Conservation (phyloP, 2,797 vertebrate species). For the Tolypeutes matacus region DNA sequence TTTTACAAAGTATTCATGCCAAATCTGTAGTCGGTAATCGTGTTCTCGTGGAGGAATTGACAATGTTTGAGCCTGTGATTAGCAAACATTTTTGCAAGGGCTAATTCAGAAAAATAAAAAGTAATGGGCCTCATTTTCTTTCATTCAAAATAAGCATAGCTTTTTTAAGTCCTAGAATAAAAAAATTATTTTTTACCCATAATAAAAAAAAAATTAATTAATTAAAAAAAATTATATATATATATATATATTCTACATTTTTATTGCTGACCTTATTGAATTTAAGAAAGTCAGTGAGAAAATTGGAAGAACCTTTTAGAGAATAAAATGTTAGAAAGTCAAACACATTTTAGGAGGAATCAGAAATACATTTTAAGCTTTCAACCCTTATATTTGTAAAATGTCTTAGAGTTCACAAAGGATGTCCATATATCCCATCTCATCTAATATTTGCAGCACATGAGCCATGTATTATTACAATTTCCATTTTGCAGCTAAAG, state of each 20-base stretch:
- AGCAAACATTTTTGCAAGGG: slow-evolving; percentile 54
- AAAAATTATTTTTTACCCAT: no score
- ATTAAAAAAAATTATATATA: neutral
- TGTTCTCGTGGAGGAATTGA: neutral
- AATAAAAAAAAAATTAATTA: no score
- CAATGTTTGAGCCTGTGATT: neutral
- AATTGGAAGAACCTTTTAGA: slow-evolving; percentile 74
- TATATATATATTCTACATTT: slow-evolving; percentile 63
- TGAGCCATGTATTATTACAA: slow-evolving; percentile 60
- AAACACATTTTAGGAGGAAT: slow-evolving; percentile 70
- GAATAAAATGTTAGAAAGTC: slow-evolving; percentile 80
- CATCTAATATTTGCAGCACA: slow-evolving; percentile 63
- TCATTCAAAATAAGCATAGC: slow-evolving; percentile 66
- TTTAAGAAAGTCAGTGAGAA: slow-evolving; percentile 78
- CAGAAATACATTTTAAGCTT: slow-evolving; percentile 80
- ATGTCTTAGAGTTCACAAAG: slow-evolving; percentile 73
- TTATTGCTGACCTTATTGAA: slow-evolving; percentile 74
- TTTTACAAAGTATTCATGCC: neutral
- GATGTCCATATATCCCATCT: slow-evolving; percentile 50
- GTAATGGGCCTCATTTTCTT: slow-evolving; percentile 44
- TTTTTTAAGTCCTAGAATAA: slow-evolving; percentile 63
- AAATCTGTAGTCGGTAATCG: neutral
- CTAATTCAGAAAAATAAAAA: slow-evolving; percentile 62
- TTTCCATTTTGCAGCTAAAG: slow-evolving; percentile 59
- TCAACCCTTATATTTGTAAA: slow-evolving; percentile 78